Percentiles rank a stretch among this genome's conserved stretches.
phyloP scores from a whole-genome alignment of 2,113 vertebrate species.

The Lasiurus borealis region DNA sequence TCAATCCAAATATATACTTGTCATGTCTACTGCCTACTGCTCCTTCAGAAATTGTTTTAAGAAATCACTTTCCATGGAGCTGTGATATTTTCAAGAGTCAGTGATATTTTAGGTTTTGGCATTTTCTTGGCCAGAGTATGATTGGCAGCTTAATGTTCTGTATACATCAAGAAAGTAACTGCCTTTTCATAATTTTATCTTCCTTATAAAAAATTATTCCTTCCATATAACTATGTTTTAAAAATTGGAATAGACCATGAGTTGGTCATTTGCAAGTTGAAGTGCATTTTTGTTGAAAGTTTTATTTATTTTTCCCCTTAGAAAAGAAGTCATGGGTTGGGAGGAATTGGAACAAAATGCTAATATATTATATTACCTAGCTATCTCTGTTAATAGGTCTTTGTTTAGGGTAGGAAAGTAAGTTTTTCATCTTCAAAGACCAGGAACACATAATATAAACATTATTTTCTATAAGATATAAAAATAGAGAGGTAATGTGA shows the following conservation, averaged over 20 bases:
- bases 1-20: neutral
- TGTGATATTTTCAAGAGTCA: neutral
- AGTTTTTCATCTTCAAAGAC: neutral
- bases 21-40: neutral
- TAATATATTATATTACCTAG: neutral
- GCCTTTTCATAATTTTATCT: neutral
- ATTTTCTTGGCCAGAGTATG: neutral
- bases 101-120: neutral
- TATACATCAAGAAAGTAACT: neutral
- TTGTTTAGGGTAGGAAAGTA: neutral
- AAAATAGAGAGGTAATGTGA: neutral
- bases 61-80: neutral
- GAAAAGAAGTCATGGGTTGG: neutral
- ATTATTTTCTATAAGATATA: neutral
- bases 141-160: neutral
- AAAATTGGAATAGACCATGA: neutral
- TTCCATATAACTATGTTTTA: neutral
- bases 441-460: neutral
- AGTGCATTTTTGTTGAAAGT: neutral
- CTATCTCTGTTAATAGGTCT: neutral
- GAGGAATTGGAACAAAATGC: neutral
- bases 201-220: neutral
- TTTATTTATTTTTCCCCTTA: neutral
- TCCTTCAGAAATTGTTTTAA: conserved; percentile 38
- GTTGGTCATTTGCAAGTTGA: neutral